These are phyloP conservation scores for Montipora foliosa DNA, from an alignment of 64 coral and sea anemone species.

Conservation along the genomic window DNA sequence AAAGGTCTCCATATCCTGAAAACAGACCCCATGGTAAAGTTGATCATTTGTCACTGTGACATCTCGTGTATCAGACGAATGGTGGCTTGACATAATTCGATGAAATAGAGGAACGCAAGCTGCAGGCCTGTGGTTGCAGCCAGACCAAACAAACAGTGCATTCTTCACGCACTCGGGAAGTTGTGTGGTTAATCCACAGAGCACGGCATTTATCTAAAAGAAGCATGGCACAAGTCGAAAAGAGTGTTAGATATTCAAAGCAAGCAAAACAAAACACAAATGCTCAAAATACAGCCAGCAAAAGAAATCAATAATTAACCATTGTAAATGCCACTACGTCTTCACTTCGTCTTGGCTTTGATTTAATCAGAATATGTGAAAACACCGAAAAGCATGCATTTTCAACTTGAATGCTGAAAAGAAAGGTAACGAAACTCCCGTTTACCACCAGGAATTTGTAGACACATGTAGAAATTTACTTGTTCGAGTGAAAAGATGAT, in stretches of 20 bases:
- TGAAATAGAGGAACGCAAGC: constrained; percentile 50
- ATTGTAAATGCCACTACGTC: no score
- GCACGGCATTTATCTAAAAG: constrained; percentile 64
- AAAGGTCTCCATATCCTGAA: constrained; percentile 26
- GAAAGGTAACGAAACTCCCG: no score
- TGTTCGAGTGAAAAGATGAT: no score
- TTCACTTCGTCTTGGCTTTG: no score
- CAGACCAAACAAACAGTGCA: constrained; percentile 50
- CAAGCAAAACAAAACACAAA: no score
- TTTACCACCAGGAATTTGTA: no score
- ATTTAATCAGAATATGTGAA: no score
- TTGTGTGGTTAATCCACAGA: constrained; percentile 44
- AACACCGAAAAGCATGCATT: no score
- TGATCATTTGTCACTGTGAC: constrained; percentile 13
- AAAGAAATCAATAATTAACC: no score
- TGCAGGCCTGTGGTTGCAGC: background rate
- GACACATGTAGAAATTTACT: no score
- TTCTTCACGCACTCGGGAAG: constrained; percentile 45
- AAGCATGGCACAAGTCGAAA: background rate
- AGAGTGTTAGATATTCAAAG: background rate
- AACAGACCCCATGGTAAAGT: constrained; percentile 65
- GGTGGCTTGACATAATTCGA: background rate
- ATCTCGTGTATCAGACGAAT: background rate
- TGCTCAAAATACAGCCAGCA: no score
- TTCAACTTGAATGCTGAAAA: no score